These are phyloP conservation scores for Pinctada fucata DNA, from an alignment of 2,888 invertebrate species.

Conservation along the genomic window DNA sequence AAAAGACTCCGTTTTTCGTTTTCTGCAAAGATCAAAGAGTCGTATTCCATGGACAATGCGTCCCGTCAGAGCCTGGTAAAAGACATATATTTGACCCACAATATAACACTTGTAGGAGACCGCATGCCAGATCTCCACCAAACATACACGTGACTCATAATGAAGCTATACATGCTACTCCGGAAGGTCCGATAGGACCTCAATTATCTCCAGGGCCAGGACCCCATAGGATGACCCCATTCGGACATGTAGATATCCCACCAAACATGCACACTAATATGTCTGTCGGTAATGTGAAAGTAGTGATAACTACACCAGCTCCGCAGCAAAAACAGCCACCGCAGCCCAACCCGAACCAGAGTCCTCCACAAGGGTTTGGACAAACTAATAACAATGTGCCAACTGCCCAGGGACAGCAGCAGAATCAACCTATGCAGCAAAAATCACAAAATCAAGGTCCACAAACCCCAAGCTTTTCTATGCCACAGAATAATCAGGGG, in stretches of 20 bases:
- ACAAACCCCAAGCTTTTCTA: not conserved
- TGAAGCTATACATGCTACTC: not conserved
- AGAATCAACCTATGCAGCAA: not conserved
- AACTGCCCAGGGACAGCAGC: not conserved
- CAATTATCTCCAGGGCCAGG: not conserved
- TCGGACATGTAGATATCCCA: not conserved
- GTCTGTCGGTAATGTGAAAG: not conserved
- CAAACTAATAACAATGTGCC: not conserved
- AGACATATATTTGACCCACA: slow-evolving; percentile 23
- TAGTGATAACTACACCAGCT: not conserved
- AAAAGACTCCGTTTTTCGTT: slow-evolving; percentile 31
- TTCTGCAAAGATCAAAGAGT: slow-evolving; percentile 30
- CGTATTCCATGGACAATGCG: slow-evolving; percentile 32
- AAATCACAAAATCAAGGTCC: not conserved
- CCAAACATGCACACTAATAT: not conserved
- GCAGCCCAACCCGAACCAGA: not conserved
- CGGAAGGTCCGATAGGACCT: not conserved
- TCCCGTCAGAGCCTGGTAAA: slow-evolving; percentile 23
- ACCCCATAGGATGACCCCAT: not conserved
- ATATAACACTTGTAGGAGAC: slow-evolving; percentile 24
- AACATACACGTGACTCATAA: not conserved
- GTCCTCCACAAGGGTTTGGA: not conserved
- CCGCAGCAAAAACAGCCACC: not conserved
- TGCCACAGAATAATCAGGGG: not conserved
- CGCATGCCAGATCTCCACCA: slow-evolving; percentile 1